Conservation (phyloP, 2,797 vertebrate genomes). For the Mionectes olivaceus region DNA sequence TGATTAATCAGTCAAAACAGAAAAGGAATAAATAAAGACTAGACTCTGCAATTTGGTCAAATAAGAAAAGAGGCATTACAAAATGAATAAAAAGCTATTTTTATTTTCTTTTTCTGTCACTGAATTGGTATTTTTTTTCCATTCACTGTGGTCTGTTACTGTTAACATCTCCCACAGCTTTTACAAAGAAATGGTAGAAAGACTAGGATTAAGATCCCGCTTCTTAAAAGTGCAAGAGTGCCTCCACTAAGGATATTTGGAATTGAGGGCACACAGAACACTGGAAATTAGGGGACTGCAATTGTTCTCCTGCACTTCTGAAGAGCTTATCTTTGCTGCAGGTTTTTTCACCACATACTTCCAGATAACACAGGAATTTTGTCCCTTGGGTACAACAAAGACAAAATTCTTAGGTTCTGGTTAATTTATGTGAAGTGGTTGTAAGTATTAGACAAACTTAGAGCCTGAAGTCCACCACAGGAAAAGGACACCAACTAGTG, state of each 20-base stretch:
- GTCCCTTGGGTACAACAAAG: neutral
- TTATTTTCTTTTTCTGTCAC: neutral
- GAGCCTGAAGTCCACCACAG: neutral
- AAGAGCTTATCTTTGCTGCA: neutral
- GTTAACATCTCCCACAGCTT: neutral
- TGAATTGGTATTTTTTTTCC: neutral
- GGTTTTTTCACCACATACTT: neutral
- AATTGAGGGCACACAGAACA: neutral
- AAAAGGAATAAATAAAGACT: neutral
- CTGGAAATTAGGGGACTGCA: neutral
- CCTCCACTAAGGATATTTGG: neutral
- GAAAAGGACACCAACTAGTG: neutral
- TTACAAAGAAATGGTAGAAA: neutral
- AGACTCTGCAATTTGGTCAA: neutral
- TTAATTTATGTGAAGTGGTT: neutral
- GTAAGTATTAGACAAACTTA: neutral
- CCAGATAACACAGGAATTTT: neutral
- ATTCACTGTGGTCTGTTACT: neutral
- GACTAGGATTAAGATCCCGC: neutral
- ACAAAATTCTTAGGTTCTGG: neutral
- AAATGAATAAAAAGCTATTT: neutral
- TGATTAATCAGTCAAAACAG: neutral
- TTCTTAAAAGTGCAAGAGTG: neutral
- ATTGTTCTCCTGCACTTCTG: neutral
- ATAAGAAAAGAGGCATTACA: neutral